Conservation (phyloP, 2,113 vertebrate species). For the Pagrus major region DNA sequence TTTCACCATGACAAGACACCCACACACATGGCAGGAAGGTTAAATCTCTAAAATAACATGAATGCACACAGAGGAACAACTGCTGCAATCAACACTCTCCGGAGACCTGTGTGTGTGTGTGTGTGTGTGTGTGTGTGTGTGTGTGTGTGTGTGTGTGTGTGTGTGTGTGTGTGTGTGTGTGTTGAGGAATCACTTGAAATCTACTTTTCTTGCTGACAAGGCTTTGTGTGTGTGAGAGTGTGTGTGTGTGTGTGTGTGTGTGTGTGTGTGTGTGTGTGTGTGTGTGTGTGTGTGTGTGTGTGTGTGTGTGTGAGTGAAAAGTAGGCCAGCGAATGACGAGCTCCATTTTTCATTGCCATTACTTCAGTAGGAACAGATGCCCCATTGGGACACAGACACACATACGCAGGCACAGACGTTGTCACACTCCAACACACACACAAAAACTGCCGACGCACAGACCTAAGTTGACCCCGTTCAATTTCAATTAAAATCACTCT, state of each 20-base stretch:
- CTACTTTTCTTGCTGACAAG: conserved; percentile 44
- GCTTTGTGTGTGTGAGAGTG: conserved; percentile 32
- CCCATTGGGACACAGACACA: conserved; percentile 21
- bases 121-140: not conserved
- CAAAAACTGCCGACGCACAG: conserved; percentile 1
- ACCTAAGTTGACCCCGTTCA: conserved; percentile 30
- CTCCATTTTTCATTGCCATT: conserved; percentile 63
- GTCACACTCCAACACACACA: not conserved
- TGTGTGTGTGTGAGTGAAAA: conserved; percentile 37
- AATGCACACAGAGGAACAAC: not conserved
- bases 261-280: not conserved
- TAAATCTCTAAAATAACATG: not conserved
- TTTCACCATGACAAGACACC: conserved; percentile 9
- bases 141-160: not conserved
- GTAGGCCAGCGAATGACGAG: conserved; percentile 66
- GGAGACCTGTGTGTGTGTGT: not conserved
- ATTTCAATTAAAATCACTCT: conserved; percentile 49
- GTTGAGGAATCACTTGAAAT: conserved; percentile 26
- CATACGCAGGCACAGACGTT: not conserved
- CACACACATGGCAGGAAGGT: not conserved
- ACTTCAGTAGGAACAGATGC: conserved; percentile 47
- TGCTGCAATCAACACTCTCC: conserved; percentile 18
- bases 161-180: not conserved
- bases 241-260: not conserved
- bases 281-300: not conserved